Evolutionary conservation across 2,888 invertebrate genomes (phyloP).

Genomic region (Chloromyia formosa): DNA sequence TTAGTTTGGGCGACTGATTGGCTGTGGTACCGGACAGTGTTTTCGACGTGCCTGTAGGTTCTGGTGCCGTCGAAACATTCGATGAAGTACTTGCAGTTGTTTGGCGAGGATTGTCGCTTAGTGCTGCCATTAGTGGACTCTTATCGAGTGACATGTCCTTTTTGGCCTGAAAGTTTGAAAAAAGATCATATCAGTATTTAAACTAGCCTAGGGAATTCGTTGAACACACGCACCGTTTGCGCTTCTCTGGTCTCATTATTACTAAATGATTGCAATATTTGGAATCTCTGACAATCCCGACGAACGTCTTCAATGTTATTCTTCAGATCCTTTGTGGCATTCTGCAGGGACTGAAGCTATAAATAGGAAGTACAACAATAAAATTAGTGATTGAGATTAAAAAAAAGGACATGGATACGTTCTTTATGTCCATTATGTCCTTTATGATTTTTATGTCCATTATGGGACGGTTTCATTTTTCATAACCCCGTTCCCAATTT

Average conservation of each 20-base stretch:
- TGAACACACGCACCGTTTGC: neutral
- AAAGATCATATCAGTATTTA: too few relatives aligned
- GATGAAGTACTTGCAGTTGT: neutral
- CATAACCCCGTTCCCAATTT: too few relatives aligned
- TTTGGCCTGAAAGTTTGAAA: slow-evolving; percentile 1
- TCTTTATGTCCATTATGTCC: too few relatives aligned
- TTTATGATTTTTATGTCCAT: too few relatives aligned
- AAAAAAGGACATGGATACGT: too few relatives aligned
- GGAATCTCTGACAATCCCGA: slow-evolving; percentile 39
- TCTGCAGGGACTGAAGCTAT: slow-evolving; percentile 43
- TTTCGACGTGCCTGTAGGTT: neutral
- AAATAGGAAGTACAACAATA: slow-evolving; percentile 1
- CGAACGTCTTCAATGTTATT: slow-evolving; percentile 39
- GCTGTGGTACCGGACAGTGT: slow-evolving; percentile 6
- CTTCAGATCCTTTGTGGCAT: slow-evolving; percentile 35
- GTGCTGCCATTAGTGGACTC: neutral
- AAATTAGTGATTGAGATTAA: neutral
- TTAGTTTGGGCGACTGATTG: neutral
- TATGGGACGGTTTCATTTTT: too few relatives aligned
- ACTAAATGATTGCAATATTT: slow-evolving; percentile 29
- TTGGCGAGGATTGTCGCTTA: neutral
- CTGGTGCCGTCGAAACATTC: neutral
- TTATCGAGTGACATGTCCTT: slow-evolving; percentile 5
- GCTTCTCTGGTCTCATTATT: slow-evolving; percentile 14
- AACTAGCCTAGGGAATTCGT: too few relatives aligned